Evolutionary conservation across 2,888 invertebrate genomes (phyloP).

Genomic region (Erebia ligea): DNA sequence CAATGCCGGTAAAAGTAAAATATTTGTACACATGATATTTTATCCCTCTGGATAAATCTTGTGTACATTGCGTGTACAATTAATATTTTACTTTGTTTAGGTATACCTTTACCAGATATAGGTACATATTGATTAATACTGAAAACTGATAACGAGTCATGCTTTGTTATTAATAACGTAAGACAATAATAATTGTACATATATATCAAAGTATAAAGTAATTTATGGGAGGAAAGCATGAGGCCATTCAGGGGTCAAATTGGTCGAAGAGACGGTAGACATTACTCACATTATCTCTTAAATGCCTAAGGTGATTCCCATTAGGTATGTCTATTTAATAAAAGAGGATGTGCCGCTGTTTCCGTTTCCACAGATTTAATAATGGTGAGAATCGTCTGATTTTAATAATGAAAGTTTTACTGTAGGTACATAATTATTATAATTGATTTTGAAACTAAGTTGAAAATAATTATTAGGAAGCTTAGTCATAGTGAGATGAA

Average conservation of each 20-base stretch:
- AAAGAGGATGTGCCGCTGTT: conserved; percentile 37
- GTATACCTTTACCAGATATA: background rate
- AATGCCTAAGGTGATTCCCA: conserved; percentile 38
- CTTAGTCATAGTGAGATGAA: no score
- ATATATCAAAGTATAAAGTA: conserved; percentile 19
- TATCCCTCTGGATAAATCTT: no score
- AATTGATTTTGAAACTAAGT: no score
- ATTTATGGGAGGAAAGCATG: conserved; percentile 28
- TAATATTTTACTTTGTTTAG: conserved; percentile 4
- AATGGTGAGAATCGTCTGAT: conserved; percentile 16
- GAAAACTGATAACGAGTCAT: conserved; percentile 5
- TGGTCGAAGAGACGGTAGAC: conserved; percentile 37
- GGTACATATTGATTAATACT: conserved; percentile 3
- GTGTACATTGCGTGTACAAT: no score
- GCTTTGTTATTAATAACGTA: conserved; percentile 17
- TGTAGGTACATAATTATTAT: no score
- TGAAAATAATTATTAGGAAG: no score
- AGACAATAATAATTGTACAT: conserved; percentile 18
- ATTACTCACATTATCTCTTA: conserved; percentile 38
- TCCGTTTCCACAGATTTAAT: conserved; percentile 28
- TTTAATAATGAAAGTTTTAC: background rate
- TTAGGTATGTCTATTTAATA: conserved; percentile 35
- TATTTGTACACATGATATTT: no score
- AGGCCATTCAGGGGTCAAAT: conserved; percentile 33
- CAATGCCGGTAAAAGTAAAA: no score